Evolutionary conservation across 2,888 invertebrate species (phyloP), one percentile per base, ranked within the genome.

Genomic region (Ormyrus rosae): DNA sequence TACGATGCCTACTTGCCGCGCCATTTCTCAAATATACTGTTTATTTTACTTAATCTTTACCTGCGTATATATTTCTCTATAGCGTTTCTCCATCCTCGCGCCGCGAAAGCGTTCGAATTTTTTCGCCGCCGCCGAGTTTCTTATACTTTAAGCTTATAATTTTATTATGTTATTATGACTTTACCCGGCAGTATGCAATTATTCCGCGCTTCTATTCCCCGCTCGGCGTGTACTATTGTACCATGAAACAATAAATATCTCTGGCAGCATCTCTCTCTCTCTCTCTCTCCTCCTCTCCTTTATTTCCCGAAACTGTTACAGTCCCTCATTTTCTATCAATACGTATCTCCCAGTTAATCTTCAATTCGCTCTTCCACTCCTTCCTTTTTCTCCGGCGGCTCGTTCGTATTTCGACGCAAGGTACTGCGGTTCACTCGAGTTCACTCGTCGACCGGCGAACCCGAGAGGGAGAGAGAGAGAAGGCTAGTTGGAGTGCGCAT

Each of bases 361-460:
- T 45, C 70, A 55, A 64, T 69, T 70, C 72, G 60, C 78, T 78
- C 67, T 69, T 65, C 64, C 75, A 50, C 67, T 48, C 53, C 48
- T 45, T 68, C 50, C 58, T 48, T 65, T 63, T 78, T 70, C 64
- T 76, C 80, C 81, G 75, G 50, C 65, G 81, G 79, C 80, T 55
- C n/a, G 48, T 68, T 11, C 51, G 51, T 68, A 68, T 74, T 69
- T 79, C 69, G 69, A 69, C 3, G 82, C 84, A 83, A 84, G 85
- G 86, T 68, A 72, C 19, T 85, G 84, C 86, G 87, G 89, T 89
- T 89, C 89, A 89, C 86, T 86, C 88, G 89, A 89, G 89, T 89
- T 89, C 89, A 89, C 87, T 86, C 84, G 85, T 86, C 88, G 89
- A 89, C 87, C 89, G 88, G 86, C 88, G 88, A 89, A 89, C 88